Conservation (phyloP, 2,888 invertebrate genomes). For the Synergus itoensis region DNA sequence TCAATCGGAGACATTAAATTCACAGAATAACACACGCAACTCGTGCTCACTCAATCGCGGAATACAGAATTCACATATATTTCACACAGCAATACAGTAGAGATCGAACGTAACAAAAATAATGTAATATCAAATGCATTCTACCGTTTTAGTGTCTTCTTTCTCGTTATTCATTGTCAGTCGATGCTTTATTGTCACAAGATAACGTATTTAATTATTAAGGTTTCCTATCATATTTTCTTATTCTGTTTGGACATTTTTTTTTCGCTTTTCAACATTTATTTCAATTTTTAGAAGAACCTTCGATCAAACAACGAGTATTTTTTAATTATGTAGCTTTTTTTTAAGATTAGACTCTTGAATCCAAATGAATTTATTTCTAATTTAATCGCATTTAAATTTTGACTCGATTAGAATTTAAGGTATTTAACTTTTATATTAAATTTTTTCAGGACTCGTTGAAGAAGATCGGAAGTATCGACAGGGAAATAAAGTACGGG, state of each 20-base stretch:
- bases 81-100: conserved; percentile 28
- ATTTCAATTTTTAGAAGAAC: not conserved
- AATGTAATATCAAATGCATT: conserved; percentile 40
- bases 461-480: not conserved
- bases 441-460: not conserved
- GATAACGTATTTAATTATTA: conserved; percentile 12
- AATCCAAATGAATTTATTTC: not conserved
- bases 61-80: conserved; percentile 36
- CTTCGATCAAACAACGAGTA: not conserved
- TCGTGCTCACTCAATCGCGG: conserved; percentile 29
- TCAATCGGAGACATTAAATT: conserved; percentile 34
- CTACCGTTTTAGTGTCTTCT: conserved; percentile 44
- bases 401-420: not conserved
- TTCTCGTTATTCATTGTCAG: conserved; percentile 53
- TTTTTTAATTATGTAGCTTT: not conserved
- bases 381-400: too few relatives aligned
- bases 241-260: not conserved
- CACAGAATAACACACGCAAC: conserved; percentile 38
- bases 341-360: not conserved
- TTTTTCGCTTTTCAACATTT: not conserved
- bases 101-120: conserved; percentile 34
- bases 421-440: not conserved
- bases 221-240: not conserved
- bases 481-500: not conserved
- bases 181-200: conserved; percentile 67